phyloP scores from a whole-genome alignment of 2,113 vertebrate genomes.

The Callithrix jacchus region DNA sequence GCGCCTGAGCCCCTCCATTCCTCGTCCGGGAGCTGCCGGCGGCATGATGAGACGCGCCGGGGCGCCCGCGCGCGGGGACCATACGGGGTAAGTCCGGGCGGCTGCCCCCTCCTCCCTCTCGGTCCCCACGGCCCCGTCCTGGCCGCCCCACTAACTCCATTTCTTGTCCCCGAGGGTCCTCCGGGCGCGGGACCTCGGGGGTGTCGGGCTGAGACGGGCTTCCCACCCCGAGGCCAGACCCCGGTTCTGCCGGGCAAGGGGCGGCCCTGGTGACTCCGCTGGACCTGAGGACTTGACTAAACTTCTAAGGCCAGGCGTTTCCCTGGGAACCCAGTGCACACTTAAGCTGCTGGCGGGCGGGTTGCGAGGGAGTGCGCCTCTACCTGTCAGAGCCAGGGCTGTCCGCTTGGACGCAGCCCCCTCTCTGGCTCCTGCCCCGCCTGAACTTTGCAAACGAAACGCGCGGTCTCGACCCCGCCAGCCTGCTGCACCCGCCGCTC shows the following conservation, averaged over 20 bases:
- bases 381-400: not conserved
- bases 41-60: conserved; percentile 84
- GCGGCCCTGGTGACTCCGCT: not conserved
- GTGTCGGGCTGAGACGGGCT: not conserved
- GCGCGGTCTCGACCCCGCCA: too few relatives aligned
- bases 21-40: conserved; percentile 46
- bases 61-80: conserved; percentile 74
- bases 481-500: not conserved
- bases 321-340: not conserved
- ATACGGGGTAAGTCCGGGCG: conserved; percentile 83
- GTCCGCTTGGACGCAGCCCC: not conserved
- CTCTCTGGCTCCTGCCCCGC: not conserved
- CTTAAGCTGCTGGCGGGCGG: not conserved
- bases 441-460: not conserved
- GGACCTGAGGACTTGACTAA: not conserved
- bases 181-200: not conserved
- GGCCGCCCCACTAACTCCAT: not conserved
- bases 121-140: not conserved
- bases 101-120: not conserved
- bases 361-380: not conserved
- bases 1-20: not conserved
- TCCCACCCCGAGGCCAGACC: not conserved
- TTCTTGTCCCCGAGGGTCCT: not conserved
- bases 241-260: not conserved
- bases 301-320: not conserved